Evolutionary conservation across 2,888 invertebrate genomes (phyloP), one percentile per base, ranked within the genome.

Genomic region (Flexamia atlantica): DNA sequence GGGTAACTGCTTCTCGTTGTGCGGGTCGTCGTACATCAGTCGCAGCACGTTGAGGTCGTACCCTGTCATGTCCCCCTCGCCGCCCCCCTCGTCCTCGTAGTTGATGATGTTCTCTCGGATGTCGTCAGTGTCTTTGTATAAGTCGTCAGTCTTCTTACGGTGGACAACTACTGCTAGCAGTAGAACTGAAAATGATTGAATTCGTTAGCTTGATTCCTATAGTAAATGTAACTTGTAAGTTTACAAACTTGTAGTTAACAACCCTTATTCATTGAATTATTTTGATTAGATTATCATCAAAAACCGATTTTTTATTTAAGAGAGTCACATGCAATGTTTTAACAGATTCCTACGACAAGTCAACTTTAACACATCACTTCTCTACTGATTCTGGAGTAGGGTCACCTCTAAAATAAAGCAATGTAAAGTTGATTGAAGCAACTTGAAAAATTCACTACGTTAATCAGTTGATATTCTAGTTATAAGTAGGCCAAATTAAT

Each of bases 61-160:
- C 0, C 96, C 96, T 0, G 98, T 97, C 89, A 93, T 92, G 89
- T 99, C 99, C 0, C 97, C 97, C 90, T 99, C 98, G 89, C 99
- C 99, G 89, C 99, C 99, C 20, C 99, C 99, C 90, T 99, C 99
- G 88, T 99, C 99, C 89, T 98, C 97, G 89, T 99, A 99, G 88
- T 97, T 97, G 88, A 99, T 97, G 85, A 99, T 98, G 88, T 98
- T 99, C 90, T 99, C 99, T 84, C 99, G 92, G 42, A 98, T 98
- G 89, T 99, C 98, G 89, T 99, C 98, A 87, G 98, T 95, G 88
- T 98, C 97, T 89, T 97, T 97, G 89, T 96, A 96, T 60, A 96
- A 95, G 92, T 97, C 94, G 83, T 96, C 96, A 88, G 96, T 96
- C 84, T 97, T 95, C 87, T 97, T 94, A 64, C 95, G 92, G 87